Evolutionary conservation across 2,888 invertebrate species (phyloP), one percentile per base, ranked within the genome.

Genomic region (Cyaniris semiargus): DNA sequence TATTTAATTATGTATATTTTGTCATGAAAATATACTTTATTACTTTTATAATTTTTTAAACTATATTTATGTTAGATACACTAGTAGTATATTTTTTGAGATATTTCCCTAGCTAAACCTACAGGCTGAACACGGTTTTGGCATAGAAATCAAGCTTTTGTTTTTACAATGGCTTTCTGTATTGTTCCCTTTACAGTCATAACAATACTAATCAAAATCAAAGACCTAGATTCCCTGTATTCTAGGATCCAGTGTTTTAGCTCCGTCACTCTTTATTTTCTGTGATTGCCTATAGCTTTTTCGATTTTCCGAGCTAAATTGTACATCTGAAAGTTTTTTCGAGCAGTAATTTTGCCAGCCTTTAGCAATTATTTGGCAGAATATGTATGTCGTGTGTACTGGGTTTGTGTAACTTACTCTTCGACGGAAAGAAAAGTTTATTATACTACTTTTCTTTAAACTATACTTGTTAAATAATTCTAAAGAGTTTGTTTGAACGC

Each of bases 171-270:
- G 27, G 60, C 13, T 27, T 10, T 66, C 13, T 66, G 21, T n/a
- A 58, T 58, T 58, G 60, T 66, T 66, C 23, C 60, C 21, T 60
- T 8, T 58, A 60, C 13, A 60, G 8, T 60, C 60, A 66, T 66
- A 66, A 66, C 60, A 66, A 66, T 66, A 66, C 60, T 66, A 27
- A 66, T 66, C 13, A 23, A 66, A 66, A 66, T 27, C 60, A 66
- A 27, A 27, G 60, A 66, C 60, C 60, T 66, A 66, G 23, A 66
- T 58, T 23, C 23, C 60, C 23, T 13, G 60, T 58, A 58, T 8
- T 27, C 23, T 27, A 23, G 60, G 23, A 66, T 66, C 60, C 23
- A 66, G 60, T 66, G 60, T 66, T 66, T 27, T 27, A 23, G 60
- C 27, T 66, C 60, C 27, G 60, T 66, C 58, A 58, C 8, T 58